Percentiles rank a stretch among this genome's conserved stretches.
These are phyloP conservation scores for Athrips mouffetella DNA, from an alignment of 2,888 invertebrate genomes.

Conservation along the genomic window DNA sequence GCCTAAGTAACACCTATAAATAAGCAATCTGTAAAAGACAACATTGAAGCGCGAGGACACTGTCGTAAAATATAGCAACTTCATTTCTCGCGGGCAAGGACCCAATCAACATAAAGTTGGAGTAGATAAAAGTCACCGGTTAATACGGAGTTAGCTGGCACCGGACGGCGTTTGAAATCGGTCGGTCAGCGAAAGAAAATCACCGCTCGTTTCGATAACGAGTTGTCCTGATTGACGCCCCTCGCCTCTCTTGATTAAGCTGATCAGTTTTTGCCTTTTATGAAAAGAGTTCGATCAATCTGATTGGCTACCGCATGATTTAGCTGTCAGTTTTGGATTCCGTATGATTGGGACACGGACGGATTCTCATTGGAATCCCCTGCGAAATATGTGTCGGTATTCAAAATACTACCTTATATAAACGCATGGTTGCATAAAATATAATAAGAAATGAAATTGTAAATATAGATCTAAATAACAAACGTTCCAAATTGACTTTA, in stretches of 20 bases:
- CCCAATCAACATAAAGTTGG: slow-evolving; percentile 22
- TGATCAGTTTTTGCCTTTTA: slow-evolving; percentile 69
- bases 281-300: slow-evolving; percentile 60
- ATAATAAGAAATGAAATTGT: no score
- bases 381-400: no score
- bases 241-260: slow-evolving; percentile 62
- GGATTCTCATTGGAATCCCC: no score
- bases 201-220: slow-evolving; percentile 69
- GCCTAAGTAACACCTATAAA: no score
- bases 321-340: slow-evolving; percentile 22
- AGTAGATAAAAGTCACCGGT: slow-evolving; percentile 32
- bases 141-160: slow-evolving; percentile 35
- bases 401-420: no score
- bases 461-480: no score
- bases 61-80: slow-evolving; percentile 3
- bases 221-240: slow-evolving; percentile 66
- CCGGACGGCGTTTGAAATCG: slow-evolving; percentile 50
- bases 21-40: no score
- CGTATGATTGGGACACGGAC: no score
- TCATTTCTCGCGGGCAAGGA: slow-evolving; percentile 13
- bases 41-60: background rate
- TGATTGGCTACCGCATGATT: slow-evolving; percentile 46
- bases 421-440: no score
- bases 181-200: slow-evolving; percentile 71
- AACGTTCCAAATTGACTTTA: no score